A percentile compares a stretch with the other conserved stretches of the same genome.
Conservation (phyloP, 2,888 invertebrate species). For the Polydrusus pterygomalis region DNA sequence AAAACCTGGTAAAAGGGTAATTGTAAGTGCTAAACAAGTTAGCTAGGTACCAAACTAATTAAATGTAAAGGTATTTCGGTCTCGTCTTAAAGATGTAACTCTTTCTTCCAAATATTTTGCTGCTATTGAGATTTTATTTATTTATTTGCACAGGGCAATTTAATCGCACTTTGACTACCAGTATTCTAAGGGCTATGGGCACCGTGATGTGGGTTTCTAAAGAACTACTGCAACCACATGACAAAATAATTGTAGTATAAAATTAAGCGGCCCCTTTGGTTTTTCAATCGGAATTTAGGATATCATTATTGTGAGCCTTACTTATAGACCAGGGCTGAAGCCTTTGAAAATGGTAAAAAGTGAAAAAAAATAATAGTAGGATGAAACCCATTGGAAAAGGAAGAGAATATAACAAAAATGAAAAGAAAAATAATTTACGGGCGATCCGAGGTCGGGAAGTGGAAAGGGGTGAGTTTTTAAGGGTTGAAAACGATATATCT, state of each 20-base stretch:
- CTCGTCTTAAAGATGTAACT: conserved; percentile 30
- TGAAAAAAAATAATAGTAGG: no score
- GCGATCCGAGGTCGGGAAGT: no score
- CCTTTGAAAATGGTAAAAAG: no score
- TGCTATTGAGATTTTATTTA: conserved; percentile 14
- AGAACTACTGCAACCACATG: neutral
- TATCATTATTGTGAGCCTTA: neutral
- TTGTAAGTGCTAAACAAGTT: conserved; percentile 30
- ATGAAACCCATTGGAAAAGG: no score
- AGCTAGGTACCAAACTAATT: conserved; percentile 22
- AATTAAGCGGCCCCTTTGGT: neutral
- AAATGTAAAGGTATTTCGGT: conserved; percentile 20
- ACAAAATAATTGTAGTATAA: neutral
- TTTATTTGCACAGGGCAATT: conserved; percentile 14
- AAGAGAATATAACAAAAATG: no score
- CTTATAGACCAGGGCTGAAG: no score
- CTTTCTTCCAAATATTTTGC: conserved; percentile 30
- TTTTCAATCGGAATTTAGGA: neutral
- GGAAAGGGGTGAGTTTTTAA: no score
- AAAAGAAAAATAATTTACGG: no score
- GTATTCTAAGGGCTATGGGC: conserved; percentile 22
- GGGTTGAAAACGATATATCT: no score
- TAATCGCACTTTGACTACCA: conserved; percentile 8
- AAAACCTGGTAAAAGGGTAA: conserved; percentile 44
- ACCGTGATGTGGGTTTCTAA: neutral